phyloP scores from a whole-genome alignment of 2,888 invertebrate species.

The Dugesia japonica region DNA sequence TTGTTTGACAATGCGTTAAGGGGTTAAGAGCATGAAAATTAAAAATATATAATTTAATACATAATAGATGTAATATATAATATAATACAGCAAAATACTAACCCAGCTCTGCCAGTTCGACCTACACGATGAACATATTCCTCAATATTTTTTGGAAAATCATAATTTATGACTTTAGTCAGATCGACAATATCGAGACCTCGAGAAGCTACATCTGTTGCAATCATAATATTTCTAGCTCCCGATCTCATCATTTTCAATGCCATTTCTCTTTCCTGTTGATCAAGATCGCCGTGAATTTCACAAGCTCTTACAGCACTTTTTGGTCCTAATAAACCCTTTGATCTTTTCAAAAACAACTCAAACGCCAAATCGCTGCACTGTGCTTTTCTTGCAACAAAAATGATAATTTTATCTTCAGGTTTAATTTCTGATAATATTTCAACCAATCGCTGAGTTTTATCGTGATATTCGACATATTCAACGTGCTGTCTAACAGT shows the following conservation, averaged over 20 bases:
- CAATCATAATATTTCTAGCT: conserved; percentile 57
- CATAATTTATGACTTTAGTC: conserved; percentile 70
- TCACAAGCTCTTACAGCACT: neutral
- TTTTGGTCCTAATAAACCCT: neutral
- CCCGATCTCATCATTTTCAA: conserved; percentile 26
- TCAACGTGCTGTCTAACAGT: conserved; percentile 66
- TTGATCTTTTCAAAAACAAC: neutral
- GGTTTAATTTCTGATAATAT: conserved; percentile 59
- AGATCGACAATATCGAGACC: conserved; percentile 63
- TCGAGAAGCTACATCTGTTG: conserved; percentile 82
- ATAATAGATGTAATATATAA: no score
- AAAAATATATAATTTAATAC: no score
- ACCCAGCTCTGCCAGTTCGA: conserved; percentile 76
- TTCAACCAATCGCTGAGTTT: conserved; percentile 55
- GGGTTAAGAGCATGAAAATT: no score
- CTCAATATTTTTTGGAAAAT: conserved; percentile 80
- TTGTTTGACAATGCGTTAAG: no score
- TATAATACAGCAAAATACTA: no score
- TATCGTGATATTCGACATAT: conserved; percentile 60
- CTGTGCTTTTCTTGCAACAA: conserved; percentile 64
- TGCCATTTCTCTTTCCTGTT: conserved; percentile 14
- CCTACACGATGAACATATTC: conserved; percentile 92
- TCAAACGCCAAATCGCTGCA: conserved; percentile 23
- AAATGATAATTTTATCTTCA: conserved; percentile 71
- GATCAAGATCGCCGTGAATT: conserved; percentile 25